These are phyloP conservation scores for Sebastes itinus DNA, from an alignment of 2,797 vertebrate genomes.

Conservation along the genomic window DNA sequence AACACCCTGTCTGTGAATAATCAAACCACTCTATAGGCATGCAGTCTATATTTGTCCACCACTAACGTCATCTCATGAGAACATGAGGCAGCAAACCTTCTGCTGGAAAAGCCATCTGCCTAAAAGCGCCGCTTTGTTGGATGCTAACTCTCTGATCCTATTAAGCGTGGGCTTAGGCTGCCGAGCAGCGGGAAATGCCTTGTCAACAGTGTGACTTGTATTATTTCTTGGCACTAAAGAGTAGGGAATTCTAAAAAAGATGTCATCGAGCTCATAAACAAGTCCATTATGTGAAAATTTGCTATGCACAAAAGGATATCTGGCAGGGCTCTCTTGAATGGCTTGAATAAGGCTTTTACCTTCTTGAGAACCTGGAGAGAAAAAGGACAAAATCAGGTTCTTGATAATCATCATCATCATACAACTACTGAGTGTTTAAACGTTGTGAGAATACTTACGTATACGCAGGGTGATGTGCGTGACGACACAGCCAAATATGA, in stretches of 20 bases:
- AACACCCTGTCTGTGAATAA: conserved; percentile 1
- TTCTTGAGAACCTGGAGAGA: conserved; percentile 86
- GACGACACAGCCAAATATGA: conserved; percentile 96
- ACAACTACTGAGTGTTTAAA: neutral
- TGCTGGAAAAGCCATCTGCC: conserved; percentile 44
- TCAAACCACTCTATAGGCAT: neutral
- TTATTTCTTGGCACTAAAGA: neutral
- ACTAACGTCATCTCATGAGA: conserved; percentile 36
- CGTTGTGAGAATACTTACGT: conserved; percentile 81
- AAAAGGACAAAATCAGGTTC: neutral
- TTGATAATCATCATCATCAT: neutral
- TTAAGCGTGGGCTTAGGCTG: conserved; percentile 57
- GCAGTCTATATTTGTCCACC: conserved; percentile 6
- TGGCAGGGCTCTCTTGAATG: conserved; percentile 92
- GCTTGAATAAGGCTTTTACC: conserved; percentile 84
- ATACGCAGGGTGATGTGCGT: conserved; percentile 95
- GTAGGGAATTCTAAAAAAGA: neutral
- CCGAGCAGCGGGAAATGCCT: conserved; percentile 30
- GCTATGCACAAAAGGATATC: conserved; percentile 90
- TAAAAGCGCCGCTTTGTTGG: conserved; percentile 41
- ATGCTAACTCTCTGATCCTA: conserved; percentile 59
- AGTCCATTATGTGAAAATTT: neutral
- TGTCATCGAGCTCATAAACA: neutral
- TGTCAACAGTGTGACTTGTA: conserved; percentile 30
- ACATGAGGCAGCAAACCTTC: conserved; percentile 49